Conservation (phyloP, 2,888 invertebrate species). For the Hydraecia micacea region DNA sequence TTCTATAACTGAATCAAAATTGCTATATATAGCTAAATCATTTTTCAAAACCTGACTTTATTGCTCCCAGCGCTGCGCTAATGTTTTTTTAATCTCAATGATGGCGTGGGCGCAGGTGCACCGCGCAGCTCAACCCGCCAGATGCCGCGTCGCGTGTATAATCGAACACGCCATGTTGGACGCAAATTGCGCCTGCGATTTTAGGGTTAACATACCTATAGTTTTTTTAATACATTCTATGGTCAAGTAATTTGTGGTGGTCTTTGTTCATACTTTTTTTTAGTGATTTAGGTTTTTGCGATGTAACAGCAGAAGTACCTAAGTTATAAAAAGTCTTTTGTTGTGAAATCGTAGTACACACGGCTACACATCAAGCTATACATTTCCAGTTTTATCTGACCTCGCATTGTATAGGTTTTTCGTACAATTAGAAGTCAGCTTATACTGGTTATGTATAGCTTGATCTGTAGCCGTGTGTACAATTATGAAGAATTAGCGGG, state of each 20-base stretch:
- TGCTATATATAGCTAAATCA: background rate
- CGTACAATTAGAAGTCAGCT: too few relatives aligned
- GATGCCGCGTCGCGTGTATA: constrained; percentile 69
- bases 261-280: constrained; percentile 11
- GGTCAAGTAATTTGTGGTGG: constrained; percentile 37
- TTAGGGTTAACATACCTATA: constrained; percentile 60
- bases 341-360: too few relatives aligned
- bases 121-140: constrained; percentile 50
- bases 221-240: constrained; percentile 53
- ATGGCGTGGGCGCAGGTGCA: constrained; percentile 67
- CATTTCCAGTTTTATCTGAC: too few relatives aligned
- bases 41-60: constrained; percentile 26
- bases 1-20: background rate
- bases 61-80: constrained; percentile 46
- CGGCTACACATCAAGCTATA: too few relatives aligned
- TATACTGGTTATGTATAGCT: too few relatives aligned
- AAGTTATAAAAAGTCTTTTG: constrained; percentile 5
- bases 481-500: background rate
- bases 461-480: too few relatives aligned
- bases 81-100: constrained; percentile 65
- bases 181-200: constrained; percentile 67
- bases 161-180: constrained; percentile 67
- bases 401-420: too few relatives aligned
- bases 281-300: background rate
- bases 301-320: constrained; percentile 7